These are phyloP conservation scores for Araneus ventricosus DNA, from an alignment of 1,140 invertebrate genomes.

Conservation along the genomic window DNA sequence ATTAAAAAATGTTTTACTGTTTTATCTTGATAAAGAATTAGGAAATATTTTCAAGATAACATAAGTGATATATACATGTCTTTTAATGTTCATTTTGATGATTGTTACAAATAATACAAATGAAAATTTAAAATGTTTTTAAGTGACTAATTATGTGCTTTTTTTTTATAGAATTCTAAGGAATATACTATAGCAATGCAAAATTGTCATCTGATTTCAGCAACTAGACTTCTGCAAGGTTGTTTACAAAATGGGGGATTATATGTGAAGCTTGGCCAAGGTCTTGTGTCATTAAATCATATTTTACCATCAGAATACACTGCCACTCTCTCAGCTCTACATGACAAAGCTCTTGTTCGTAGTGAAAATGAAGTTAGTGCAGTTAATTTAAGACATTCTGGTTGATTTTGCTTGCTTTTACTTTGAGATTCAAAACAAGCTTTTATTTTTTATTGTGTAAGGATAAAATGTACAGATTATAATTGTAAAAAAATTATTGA, in stretches of 20 bases:
- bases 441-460: too few relatives aligned
- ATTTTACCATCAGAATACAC: slow-evolving; percentile 87
- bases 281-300: slow-evolving; percentile 88
- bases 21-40: too few relatives aligned
- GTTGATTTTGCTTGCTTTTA: background rate
- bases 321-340: slow-evolving; percentile 83
- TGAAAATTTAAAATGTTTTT: too few relatives aligned
- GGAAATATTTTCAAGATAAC: too few relatives aligned
- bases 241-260: slow-evolving; percentile 88
- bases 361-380: slow-evolving; percentile 81
- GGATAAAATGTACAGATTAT: too few relatives aligned
- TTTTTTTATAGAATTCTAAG: slow-evolving; percentile 77
- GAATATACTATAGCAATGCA: slow-evolving; percentile 81
- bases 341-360: slow-evolving; percentile 86
- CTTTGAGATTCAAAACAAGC: too few relatives aligned
- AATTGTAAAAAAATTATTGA: too few relatives aligned
- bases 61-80: too few relatives aligned
- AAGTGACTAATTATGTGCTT: background rate
- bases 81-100: too few relatives aligned
- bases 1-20: too few relatives aligned
- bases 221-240: slow-evolving; percentile 84
- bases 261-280: slow-evolving; percentile 90
- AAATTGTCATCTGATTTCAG: slow-evolving; percentile 84
- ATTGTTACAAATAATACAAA: too few relatives aligned
- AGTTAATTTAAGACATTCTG: background rate